phyloP scores from a whole-genome alignment of 2,888 invertebrate species.

The Hecatera dysodea region DNA sequence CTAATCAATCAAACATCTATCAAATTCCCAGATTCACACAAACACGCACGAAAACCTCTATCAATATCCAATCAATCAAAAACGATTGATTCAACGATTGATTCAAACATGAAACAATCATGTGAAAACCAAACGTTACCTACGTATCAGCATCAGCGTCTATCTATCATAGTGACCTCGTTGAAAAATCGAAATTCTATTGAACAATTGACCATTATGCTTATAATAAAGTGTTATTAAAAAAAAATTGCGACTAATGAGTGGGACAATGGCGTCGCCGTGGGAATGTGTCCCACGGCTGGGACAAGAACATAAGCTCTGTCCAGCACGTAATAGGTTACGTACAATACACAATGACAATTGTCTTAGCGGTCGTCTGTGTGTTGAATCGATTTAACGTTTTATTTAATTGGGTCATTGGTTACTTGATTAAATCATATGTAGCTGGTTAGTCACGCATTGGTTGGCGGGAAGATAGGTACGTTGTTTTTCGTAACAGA shows the following conservation, averaged over 20 bases:
- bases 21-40: constrained; percentile 40
- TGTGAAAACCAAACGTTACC: constrained; percentile 48
- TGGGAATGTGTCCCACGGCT: constrained; percentile 85
- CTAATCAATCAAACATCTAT: constrained; percentile 34
- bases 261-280: constrained; percentile 79
- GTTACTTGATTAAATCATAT: constrained; percentile 52
- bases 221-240: constrained; percentile 85
- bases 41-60: constrained; percentile 38
- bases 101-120: constrained; percentile 58
- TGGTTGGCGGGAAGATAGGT: background rate
- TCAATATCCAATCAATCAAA: constrained; percentile 58
- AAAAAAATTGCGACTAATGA: constrained; percentile 82
- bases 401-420: constrained; percentile 65
- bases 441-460: constrained; percentile 6
- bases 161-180: constrained; percentile 73
- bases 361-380: constrained; percentile 70
- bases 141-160: constrained; percentile 39
- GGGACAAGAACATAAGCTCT: constrained; percentile 62
- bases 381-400: constrained; percentile 65
- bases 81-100: constrained; percentile 48
- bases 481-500: background rate
- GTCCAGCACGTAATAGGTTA: constrained; percentile 69
- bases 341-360: constrained; percentile 77
- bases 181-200: constrained; percentile 72
- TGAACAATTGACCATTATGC: constrained; percentile 88